phyloP scores from a whole-genome alignment of 2,888 invertebrate genomes.

The Nomada ruficornis region DNA sequence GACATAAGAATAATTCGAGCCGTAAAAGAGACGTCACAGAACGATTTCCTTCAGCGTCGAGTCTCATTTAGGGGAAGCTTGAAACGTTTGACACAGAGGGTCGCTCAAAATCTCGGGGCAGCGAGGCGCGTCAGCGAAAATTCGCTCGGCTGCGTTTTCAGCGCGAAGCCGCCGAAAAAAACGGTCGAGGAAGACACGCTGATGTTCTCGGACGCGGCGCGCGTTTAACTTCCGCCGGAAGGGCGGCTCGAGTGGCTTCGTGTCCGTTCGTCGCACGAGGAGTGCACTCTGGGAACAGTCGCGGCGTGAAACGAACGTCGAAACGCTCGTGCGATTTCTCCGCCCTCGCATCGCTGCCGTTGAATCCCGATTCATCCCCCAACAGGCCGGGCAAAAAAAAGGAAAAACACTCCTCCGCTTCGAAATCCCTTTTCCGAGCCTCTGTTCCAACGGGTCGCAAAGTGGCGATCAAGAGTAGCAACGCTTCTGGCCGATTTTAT shows the following conservation, averaged over 20 bases:
- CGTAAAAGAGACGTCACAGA: no score
- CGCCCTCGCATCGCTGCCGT: conserved; percentile 5
- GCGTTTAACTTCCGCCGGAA: conserved; percentile 49
- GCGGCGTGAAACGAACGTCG: conserved; percentile 70
- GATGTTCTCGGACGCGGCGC: conserved; percentile 19
- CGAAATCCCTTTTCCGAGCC: conserved; percentile 27
- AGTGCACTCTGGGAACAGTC: conserved; percentile 76
- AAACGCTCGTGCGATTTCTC: conserved; percentile 50
- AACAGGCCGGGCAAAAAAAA: conserved; percentile 38
- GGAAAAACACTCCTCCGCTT: conserved; percentile 57
- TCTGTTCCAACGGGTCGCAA: conserved; percentile 20
- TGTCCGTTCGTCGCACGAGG: conserved; percentile 60
- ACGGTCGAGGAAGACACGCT: conserved; percentile 8
- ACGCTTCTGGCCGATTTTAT: conserved; percentile 40
- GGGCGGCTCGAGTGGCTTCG: conserved; percentile 50
- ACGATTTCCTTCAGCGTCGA: background rate
- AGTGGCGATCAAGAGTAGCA: conserved; percentile 46
- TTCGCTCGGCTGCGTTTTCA: conserved; percentile 37
- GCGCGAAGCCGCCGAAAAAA: conserved; percentile 18
- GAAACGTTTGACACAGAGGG: conserved; percentile 18
- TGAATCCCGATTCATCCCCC: conserved; percentile 46
- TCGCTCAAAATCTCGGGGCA: background rate
- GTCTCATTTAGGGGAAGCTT: background rate
- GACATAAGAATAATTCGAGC: no score
- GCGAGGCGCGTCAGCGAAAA: conserved; percentile 19